Percentiles rank a stretch among this genome's conserved stretches.
Evolutionary conservation across 2,888 invertebrate genomes (phyloP).

Genomic region (Aporophyla nigra): DNA sequence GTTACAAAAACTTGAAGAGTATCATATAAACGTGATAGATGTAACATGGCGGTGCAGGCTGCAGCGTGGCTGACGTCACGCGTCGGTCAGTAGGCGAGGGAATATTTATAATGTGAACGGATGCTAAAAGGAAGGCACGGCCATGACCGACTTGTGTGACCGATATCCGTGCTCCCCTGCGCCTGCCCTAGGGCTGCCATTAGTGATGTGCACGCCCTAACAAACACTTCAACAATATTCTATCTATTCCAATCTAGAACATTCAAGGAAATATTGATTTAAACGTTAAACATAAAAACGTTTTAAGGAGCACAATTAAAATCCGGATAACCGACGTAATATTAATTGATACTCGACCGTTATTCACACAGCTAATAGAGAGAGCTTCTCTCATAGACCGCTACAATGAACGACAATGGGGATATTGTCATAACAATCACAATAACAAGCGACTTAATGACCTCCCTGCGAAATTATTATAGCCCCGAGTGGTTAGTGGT

Average conservation of each 20-base stretch:
- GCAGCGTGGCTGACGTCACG: slow-evolving; percentile 56
- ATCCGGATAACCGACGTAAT: neutral
- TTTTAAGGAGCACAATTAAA: slow-evolving; percentile 3
- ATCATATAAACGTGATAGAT: slow-evolving; percentile 47
- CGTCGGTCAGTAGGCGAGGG: slow-evolving; percentile 63
- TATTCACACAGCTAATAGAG: slow-evolving; percentile 38
- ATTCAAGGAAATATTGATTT: slow-evolving; percentile 13
- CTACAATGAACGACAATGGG: slow-evolving; percentile 31
- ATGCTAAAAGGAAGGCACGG: slow-evolving; percentile 75
- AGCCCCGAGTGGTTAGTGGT: slow-evolving; percentile 25
- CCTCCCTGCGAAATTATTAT: slow-evolving; percentile 32
- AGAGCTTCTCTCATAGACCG: slow-evolving; percentile 24
- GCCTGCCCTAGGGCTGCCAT: slow-evolving; percentile 63
- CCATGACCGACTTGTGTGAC: slow-evolving; percentile 85
- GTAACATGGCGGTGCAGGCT: slow-evolving; percentile 61
- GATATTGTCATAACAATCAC: slow-evolving; percentile 54
- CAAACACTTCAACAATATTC: slow-evolving; percentile 37
- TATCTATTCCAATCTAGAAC: neutral
- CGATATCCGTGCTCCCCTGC: slow-evolving; percentile 76
- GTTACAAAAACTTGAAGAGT: slow-evolving; percentile 45
- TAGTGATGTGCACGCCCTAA: slow-evolving; percentile 49
- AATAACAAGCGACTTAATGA: slow-evolving; percentile 42
- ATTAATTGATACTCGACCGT: slow-evolving; percentile 43
- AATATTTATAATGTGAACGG: slow-evolving; percentile 72
- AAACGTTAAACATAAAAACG: slow-evolving; percentile 1